Conservation (phyloP, 2,888 invertebrate genomes). For the Leucozona laternaria region DNA sequence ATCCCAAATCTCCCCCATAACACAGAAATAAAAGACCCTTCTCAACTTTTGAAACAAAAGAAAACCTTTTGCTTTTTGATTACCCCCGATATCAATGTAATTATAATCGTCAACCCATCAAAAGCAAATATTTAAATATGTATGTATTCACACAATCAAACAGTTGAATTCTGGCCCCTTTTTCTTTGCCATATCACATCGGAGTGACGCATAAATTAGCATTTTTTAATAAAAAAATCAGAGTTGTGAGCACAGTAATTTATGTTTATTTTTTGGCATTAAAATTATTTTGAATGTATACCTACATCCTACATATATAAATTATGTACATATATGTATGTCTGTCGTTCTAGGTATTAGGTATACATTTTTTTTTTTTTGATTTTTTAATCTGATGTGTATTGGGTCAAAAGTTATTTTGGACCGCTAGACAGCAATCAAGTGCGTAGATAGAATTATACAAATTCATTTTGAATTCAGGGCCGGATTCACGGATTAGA, state of each 20-base stretch:
- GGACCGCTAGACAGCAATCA: constrained; percentile 1
- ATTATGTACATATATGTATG: neutral
- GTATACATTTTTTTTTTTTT: neutral
- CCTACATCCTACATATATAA: neutral
- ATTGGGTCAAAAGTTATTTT: neutral
- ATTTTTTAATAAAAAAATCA: neutral
- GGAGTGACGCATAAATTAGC: constrained; percentile 20
- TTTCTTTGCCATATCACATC: neutral
- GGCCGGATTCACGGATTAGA: no score
- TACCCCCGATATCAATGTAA: constrained; percentile 57
- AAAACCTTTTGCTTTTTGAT: constrained; percentile 35
- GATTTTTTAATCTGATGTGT: neutral
- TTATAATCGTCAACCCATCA: constrained; percentile 46
- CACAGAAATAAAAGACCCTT: neutral
- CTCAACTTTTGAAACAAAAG: constrained; percentile 22
- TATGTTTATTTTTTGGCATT: constrained; percentile 18
- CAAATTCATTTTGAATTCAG: neutral
- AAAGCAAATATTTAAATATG: constrained; percentile 59
- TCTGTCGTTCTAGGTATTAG: neutral
- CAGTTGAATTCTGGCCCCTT: neutral
- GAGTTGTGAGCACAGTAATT: neutral
- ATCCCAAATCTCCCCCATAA: neutral
- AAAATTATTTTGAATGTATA: neutral
- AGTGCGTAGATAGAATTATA: constrained; percentile 10
- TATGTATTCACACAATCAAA: neutral